Conservation (phyloP, 1,140 invertebrate species). For the Cataglyphis hispanica region DNA sequence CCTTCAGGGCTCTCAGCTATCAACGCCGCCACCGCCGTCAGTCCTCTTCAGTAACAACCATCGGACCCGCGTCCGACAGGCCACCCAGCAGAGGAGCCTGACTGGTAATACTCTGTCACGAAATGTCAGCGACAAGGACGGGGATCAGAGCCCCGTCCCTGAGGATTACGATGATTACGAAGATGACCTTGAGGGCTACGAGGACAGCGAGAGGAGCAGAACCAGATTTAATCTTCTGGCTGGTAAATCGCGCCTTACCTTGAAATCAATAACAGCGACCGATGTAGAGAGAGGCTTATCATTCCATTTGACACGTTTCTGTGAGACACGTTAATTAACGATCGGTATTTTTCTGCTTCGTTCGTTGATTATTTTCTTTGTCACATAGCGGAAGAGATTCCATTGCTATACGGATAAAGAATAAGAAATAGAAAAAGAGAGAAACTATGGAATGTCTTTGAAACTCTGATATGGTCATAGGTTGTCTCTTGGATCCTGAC, state of each 20-base stretch:
- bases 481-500: background rate
- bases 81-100: constrained; percentile 61
- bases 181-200: constrained; percentile 80
- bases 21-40: constrained; percentile 79
- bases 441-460: background rate
- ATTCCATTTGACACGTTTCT: background rate
- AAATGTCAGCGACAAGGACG: constrained; percentile 69
- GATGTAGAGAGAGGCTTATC: constrained; percentile 20
- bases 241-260: constrained; percentile 67
- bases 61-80: constrained; percentile 66
- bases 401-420: background rate
- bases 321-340: constrained; percentile 1
- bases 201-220: constrained; percentile 80
- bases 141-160: constrained; percentile 46
- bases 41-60: constrained; percentile 78
- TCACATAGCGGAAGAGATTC: background rate
- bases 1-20: constrained; percentile 77
- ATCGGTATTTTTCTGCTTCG: background rate
- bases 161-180: constrained; percentile 81
- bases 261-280: constrained; percentile 38
- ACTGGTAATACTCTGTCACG: constrained; percentile 53
- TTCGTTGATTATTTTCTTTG: constrained; percentile 16
- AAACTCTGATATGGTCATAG: background rate
- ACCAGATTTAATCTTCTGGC: constrained; percentile 80
- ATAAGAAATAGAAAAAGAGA: background rate